Evolutionary conservation across 2,113 vertebrate genomes (phyloP).

Genomic region (Puma concolor): DNA sequence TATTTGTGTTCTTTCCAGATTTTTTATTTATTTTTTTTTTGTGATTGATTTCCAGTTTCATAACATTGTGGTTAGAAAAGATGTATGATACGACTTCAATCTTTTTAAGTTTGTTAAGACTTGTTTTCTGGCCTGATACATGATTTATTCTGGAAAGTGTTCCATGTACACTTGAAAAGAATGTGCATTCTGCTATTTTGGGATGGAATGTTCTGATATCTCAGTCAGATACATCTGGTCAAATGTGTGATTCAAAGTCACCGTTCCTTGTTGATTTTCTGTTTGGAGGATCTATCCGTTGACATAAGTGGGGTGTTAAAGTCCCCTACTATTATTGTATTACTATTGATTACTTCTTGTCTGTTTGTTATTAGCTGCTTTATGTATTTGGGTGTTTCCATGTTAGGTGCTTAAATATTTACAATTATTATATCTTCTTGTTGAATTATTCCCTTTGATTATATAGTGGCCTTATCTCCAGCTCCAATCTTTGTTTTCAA

Average conservation of each 20-base stretch:
- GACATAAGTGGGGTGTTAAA: not conserved
- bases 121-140: not conserved
- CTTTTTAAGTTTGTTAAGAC: not conserved
- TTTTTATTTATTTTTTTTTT: not conserved
- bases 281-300: not conserved
- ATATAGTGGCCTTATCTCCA: not conserved
- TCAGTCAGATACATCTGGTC: not conserved
- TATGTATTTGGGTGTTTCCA: not conserved
- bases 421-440: not conserved
- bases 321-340: not conserved
- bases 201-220: not conserved
- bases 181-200: not conserved
- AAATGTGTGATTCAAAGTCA: not conserved
- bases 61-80: not conserved
- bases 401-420: not conserved
- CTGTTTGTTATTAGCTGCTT: not conserved
- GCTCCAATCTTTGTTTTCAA: not conserved
- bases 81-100: not conserved
- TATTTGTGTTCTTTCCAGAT: not conserved
- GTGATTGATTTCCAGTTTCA: not conserved
- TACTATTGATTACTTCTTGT: not conserved
- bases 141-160: not conserved
- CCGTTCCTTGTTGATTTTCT: not conserved
- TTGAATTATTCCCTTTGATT: not conserved
- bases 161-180: not conserved